These are phyloP conservation scores for Cotesia typhae DNA, from an alignment of 1,140 invertebrate genomes.

Conservation along the genomic window DNA sequence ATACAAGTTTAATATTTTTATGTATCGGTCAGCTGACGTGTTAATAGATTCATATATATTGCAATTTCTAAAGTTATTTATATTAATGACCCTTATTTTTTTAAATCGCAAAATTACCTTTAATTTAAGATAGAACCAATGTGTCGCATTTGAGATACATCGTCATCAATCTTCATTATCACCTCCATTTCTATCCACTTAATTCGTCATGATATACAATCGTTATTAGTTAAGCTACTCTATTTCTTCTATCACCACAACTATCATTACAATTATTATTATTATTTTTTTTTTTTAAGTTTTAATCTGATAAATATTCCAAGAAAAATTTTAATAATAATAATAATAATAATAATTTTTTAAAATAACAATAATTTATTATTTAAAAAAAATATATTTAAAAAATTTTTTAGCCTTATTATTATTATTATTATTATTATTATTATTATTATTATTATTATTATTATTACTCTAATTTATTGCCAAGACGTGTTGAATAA, in stretches of 20 bases:
- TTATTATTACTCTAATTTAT: too few relatives aligned
- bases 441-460: conserved; percentile 4
- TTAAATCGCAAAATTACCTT: not conserved
- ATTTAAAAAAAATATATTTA: too few relatives aligned
- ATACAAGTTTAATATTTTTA: conserved; percentile 1
- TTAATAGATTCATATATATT: too few relatives aligned
- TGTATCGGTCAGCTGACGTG: conserved; percentile 4
- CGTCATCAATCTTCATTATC: conserved; percentile 37
- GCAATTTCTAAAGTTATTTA: too few relatives aligned
- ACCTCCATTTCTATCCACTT: conserved; percentile 37
- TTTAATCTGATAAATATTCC: not conserved
- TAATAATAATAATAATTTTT: too few relatives aligned
- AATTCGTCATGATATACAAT: conserved; percentile 23
- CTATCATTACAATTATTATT: not conserved
- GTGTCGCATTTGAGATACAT: not conserved
- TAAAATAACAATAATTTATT: too few relatives aligned
- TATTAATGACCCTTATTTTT: conserved; percentile 3
- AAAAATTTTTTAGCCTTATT: too few relatives aligned
- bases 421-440: conserved; percentile 1
- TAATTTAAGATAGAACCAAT: not conserved
- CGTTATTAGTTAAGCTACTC: conserved; percentile 30
- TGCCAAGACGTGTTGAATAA: too few relatives aligned
- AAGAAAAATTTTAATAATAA: too few relatives aligned
- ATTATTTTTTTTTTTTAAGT: conserved; percentile 7
- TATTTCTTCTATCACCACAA: not conserved